These are phyloP conservation scores for Galerucella nymphaeae DNA, from an alignment of 2,888 invertebrate species.

Conservation along the genomic window DNA sequence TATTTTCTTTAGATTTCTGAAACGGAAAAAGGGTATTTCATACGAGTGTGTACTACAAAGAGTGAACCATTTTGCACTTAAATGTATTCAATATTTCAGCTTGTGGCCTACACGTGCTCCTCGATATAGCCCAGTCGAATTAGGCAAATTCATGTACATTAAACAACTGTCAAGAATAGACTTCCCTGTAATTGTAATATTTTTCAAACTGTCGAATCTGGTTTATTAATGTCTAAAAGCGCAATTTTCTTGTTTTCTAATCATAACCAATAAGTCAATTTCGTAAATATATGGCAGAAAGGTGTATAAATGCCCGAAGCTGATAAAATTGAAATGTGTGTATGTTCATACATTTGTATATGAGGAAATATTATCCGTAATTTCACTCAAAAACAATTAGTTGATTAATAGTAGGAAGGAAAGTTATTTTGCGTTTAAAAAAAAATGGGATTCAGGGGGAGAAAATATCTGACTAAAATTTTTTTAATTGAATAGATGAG, in stretches of 20 bases:
- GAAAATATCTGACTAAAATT: too few species aligned
- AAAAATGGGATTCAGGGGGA: too few species aligned
- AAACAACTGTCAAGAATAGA: background rate
- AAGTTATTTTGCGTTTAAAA: background rate
- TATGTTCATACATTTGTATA: conserved; percentile 6
- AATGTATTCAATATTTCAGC: too few species aligned
- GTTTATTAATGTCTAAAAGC: conserved; percentile 22
- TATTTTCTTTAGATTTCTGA: too few species aligned
- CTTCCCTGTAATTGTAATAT: conserved; percentile 12
- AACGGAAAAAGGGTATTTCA: too few species aligned
- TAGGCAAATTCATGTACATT: too few species aligned
- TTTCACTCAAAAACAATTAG: conserved; percentile 13
- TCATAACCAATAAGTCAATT: conserved; percentile 1
- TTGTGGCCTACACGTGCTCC: too few species aligned
- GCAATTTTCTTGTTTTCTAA: conserved; percentile 31
- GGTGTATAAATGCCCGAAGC: conserved; percentile 20
- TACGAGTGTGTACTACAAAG: too few species aligned
- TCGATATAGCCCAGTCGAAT: too few species aligned
- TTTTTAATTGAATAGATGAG: too few species aligned
- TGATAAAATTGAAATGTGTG: conserved; percentile 24
- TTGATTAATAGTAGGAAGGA: conserved; percentile 2
- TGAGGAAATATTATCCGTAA: conserved; percentile 18
- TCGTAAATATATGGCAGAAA: conserved; percentile 17
- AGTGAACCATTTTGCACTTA: too few species aligned
- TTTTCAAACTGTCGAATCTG: conserved; percentile 21